These are phyloP conservation scores for Epinephelus awoara DNA, from an alignment of 2,797 vertebrate genomes.

Conservation along the genomic window DNA sequence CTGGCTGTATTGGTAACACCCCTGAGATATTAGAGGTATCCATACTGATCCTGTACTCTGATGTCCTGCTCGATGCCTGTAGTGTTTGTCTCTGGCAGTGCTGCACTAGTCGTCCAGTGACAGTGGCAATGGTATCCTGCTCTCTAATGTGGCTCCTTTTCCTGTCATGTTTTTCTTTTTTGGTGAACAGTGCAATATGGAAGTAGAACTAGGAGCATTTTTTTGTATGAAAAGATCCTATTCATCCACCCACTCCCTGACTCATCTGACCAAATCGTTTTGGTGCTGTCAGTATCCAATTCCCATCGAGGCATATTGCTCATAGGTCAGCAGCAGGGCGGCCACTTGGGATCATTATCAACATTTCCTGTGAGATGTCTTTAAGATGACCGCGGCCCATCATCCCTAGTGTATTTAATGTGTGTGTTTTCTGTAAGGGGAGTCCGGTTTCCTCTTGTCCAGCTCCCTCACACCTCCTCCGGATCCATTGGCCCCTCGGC, in stretches of 20 bases:
- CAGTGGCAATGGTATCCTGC: slow-evolving; percentile 65
- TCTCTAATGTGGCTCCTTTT: slow-evolving; percentile 66
- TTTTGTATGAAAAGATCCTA: slow-evolving; percentile 65
- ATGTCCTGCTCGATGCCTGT: slow-evolving; percentile 64
- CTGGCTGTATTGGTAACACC: slow-evolving; percentile 84
- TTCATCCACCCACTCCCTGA: slow-evolving; percentile 54
- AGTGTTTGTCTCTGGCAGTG: slow-evolving; percentile 74
- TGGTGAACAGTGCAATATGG: slow-evolving; percentile 77
- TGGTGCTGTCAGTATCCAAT: slow-evolving; percentile 58
- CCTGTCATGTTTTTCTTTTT: slow-evolving; percentile 48
- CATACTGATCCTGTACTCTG: slow-evolving; percentile 69
- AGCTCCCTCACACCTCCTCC: slow-evolving; percentile 85
- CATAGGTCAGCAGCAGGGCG: slow-evolving; percentile 52
- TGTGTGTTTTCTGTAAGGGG: slow-evolving; percentile 60
- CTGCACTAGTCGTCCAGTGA: slow-evolving; percentile 67
- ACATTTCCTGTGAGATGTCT: slow-evolving; percentile 77
- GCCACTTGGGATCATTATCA: slow-evolving; percentile 66
- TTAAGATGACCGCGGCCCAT: slow-evolving; percentile 66
- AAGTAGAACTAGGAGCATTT: slow-evolving; percentile 72
- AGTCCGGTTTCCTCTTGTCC: slow-evolving; percentile 22
- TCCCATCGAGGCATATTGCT: slow-evolving; percentile 66
- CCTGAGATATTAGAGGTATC: slow-evolving; percentile 84
- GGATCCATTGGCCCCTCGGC: slow-evolving; percentile 86
- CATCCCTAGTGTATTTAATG: slow-evolving; percentile 68
- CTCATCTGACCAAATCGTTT: slow-evolving; percentile 58